phyloP scores from a whole-genome alignment of 2,888 invertebrate genomes.

The Plagodis dolabraria region DNA sequence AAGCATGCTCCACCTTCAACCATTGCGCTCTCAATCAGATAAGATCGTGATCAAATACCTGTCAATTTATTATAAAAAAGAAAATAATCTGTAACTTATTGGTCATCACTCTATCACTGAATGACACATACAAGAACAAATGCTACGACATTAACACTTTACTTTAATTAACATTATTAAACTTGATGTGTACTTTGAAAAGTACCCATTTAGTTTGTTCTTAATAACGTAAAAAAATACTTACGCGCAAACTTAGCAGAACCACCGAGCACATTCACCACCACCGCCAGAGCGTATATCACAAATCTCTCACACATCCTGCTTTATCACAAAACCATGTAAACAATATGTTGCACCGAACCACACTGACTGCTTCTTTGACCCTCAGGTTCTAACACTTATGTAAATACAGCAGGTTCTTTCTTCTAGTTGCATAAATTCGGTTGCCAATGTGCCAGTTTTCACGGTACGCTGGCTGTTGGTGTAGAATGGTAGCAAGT shows the following conservation, averaged over 20 bases:
- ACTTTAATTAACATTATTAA: no score
- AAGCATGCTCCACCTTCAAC: no score
- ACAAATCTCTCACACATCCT: constrained; percentile 71
- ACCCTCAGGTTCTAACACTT: constrained; percentile 54
- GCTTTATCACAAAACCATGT: constrained; percentile 42
- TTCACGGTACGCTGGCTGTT: constrained; percentile 73
- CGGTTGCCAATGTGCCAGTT: constrained; percentile 74
- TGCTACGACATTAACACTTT: no score
- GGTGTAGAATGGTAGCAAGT: constrained; percentile 63
- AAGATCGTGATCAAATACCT: no score
- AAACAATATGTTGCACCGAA: constrained; percentile 43
- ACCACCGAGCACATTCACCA: constrained; percentile 51
- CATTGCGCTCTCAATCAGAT: no score
- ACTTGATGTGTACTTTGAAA: no score
- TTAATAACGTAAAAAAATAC: constrained; percentile 40
- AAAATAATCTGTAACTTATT: no score
- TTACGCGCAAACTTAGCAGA: constrained; percentile 73
- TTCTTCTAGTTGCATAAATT: constrained; percentile 79
- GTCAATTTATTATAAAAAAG: no score
- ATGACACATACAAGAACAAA: no score
- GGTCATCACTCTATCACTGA: no score
- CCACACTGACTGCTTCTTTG: constrained; percentile 63
- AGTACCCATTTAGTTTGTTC: no score
- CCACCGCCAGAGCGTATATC: constrained; percentile 51
- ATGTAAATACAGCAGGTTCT: constrained; percentile 76